Evolutionary conservation across 2,113 vertebrate species (phyloP).

Genomic region (Philantomba maxwellii): DNA sequence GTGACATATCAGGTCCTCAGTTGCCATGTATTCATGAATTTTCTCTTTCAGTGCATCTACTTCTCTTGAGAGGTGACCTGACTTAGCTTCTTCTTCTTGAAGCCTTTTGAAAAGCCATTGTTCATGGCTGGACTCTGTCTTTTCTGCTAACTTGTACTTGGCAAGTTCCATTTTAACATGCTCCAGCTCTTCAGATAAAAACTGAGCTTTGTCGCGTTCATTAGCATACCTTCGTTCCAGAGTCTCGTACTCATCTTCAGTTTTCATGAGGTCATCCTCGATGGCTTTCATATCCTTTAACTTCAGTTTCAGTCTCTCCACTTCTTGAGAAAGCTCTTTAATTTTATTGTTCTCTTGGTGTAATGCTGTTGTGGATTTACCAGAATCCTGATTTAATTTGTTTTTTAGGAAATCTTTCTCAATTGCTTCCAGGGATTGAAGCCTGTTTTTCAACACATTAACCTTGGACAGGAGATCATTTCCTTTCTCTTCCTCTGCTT

Average conservation of each 20-base stretch:
- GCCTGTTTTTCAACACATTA: slow-evolving; percentile 89
- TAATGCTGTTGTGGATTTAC: slow-evolving; percentile 82
- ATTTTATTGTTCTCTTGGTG: slow-evolving; percentile 97
- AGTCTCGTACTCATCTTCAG: slow-evolving; percentile 90
- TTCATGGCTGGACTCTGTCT: slow-evolving; percentile 91
- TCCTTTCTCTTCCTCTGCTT: slow-evolving; percentile 90
- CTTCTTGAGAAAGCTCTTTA: slow-evolving; percentile 94
- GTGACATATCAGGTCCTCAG: slow-evolving; percentile 90
- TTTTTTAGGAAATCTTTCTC: slow-evolving; percentile 91
- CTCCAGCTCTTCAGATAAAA: slow-evolving; percentile 90
- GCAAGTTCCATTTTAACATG: slow-evolving; percentile 88
- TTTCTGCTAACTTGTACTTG: slow-evolving; percentile 92
- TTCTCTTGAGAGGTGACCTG: slow-evolving; percentile 91
- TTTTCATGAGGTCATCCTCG: slow-evolving; percentile 93
- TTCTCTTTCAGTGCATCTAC: slow-evolving; percentile 95
- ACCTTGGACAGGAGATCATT: slow-evolving; percentile 91
- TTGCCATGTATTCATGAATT: slow-evolving; percentile 93
- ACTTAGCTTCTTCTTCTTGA: slow-evolving; percentile 94
- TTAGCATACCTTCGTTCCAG: slow-evolving; percentile 88
- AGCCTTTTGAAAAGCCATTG: slow-evolving; percentile 91
- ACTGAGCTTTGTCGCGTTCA: slow-evolving; percentile 88
- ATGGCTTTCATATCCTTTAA: slow-evolving; percentile 93
- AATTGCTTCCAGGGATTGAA: slow-evolving; percentile 90
- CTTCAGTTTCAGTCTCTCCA: slow-evolving; percentile 90
- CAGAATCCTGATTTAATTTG: slow-evolving; percentile 88